Base-by-base conservation (phyloP, 2,888 invertebrate species). In the Cynaeus angustus region DNA sequence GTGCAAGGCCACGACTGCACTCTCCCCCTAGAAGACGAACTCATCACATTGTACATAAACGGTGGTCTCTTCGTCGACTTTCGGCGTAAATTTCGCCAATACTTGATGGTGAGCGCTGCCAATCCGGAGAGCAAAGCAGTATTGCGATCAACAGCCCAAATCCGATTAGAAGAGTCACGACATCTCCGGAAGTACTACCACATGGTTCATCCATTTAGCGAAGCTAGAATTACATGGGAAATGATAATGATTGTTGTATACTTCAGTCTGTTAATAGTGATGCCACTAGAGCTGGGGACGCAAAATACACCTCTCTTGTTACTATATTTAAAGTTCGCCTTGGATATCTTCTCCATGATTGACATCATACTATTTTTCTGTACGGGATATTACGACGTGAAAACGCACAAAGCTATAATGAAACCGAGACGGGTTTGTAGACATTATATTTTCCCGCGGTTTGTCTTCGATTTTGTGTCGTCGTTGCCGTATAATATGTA, bases 171-270 rank as follows among this genome's bases (percentile, higher is more conserved):
- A 45, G 69, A 74, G 28, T 62, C 67, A 13, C 64, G 74, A 64
- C 75, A 77, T 50, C 52, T 78, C 14, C 16, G 68, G 14, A 59
- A 74, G 37, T 72, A 71, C 43, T 70, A 68, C 43, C 64, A 67
- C 14, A 75, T 74, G 26, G 72, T 77, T 0, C 78, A 78, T 52
- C 78, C 78, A 0, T 78, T 75, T 30, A 78, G 78, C 41, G 69
- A 56, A 14, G 66, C 66, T 5, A 72, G 72, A 28, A 59, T 66
- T 14, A 66, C 56, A 28, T 75, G 73, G 72, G 72, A 72, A 28
- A 71, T 68, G 48, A 56, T 72, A 13, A 70, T 76, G 68, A 68
- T 69, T 9, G n/a, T 74, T 28, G 52, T 72, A 1, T 75, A 69
- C 33, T n/a, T 68, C 3, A 28, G 33, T 9, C 41, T 59, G 9